Conservation (phyloP, 2,113 vertebrate species). For the Halcyon senegalensis region DNA sequence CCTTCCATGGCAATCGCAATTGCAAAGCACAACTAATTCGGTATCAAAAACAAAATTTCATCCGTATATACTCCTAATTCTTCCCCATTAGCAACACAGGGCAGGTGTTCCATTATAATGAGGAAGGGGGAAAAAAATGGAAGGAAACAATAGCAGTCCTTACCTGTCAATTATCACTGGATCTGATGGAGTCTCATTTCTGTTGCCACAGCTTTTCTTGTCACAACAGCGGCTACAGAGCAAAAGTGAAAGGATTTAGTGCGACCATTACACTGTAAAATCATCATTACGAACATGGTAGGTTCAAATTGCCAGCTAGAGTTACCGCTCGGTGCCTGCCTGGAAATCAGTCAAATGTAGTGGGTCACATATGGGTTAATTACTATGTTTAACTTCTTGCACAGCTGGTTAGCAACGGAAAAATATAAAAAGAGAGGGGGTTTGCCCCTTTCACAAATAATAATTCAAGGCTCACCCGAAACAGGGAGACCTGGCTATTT, state of each 20-base stretch:
- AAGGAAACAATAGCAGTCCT: slow-evolving; percentile 81
- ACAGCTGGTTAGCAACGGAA: slow-evolving; percentile 73
- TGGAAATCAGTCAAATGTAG: slow-evolving; percentile 79
- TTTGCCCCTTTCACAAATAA: slow-evolving; percentile 61
- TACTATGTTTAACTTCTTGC: slow-evolving; percentile 79
- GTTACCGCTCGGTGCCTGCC: slow-evolving; percentile 78
- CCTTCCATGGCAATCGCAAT: slow-evolving; percentile 63
- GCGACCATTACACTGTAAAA: slow-evolving; percentile 79
- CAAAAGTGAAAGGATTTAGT: slow-evolving; percentile 83
- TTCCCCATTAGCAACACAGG: slow-evolving; percentile 71
- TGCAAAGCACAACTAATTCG: slow-evolving; percentile 56
- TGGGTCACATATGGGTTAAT: slow-evolving; percentile 84
- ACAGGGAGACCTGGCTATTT: not conserved
- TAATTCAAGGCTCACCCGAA: slow-evolving; percentile 37
- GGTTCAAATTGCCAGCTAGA: slow-evolving; percentile 80
- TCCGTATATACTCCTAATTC: slow-evolving; percentile 65
- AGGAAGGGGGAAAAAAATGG: slow-evolving; percentile 47
- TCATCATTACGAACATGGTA: slow-evolving; percentile 79
- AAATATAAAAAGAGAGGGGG: slow-evolving; percentile 55
- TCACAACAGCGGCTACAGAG: slow-evolving; percentile 96
- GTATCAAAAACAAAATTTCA: slow-evolving; percentile 71
- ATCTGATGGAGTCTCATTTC: slow-evolving; percentile 99
- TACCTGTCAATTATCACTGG: slow-evolving; percentile 99
- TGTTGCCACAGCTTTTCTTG: slow-evolving; percentile 99
- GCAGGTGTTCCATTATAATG: slow-evolving; percentile 80